Percentiles rank a stretch among this genome's conserved stretches.
phyloP scores from a whole-genome alignment of 2,797 vertebrate genomes.

The Atherinosoma microstoma region DNA sequence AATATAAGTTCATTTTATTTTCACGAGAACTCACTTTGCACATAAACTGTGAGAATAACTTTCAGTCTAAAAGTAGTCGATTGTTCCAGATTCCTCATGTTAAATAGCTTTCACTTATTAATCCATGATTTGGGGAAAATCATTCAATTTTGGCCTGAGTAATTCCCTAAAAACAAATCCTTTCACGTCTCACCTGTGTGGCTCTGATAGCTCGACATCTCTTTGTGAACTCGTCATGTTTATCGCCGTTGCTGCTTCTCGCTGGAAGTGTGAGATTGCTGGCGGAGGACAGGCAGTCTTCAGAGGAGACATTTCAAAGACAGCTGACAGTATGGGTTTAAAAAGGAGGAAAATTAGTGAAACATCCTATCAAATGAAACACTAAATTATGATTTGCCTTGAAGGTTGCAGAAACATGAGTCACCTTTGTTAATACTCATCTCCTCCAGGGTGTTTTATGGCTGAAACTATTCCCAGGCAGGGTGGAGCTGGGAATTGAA shows the following conservation, averaged over 20 bases:
- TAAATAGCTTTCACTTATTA: background rate
- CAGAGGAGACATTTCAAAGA: slow-evolving; percentile 58
- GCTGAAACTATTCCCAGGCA: slow-evolving; percentile 54
- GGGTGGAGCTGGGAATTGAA: slow-evolving; percentile 27
- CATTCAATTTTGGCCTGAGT: too few species aligned
- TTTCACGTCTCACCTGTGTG: background rate
- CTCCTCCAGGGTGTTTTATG: slow-evolving; percentile 63
- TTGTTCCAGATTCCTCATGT: background rate
- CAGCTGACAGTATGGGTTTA: slow-evolving; percentile 36
- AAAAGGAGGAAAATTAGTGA: slow-evolving; percentile 55
- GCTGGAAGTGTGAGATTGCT: slow-evolving; percentile 24
- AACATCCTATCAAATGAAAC: slow-evolving; percentile 61
- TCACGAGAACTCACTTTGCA: background rate
- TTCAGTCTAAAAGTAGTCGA: background rate
- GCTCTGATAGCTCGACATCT: slow-evolving; percentile 21
- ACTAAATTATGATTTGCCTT: slow-evolving; percentile 52
- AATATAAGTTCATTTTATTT: too few species aligned
- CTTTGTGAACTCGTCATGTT: slow-evolving; percentile 25
- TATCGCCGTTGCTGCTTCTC: slow-evolving; percentile 7
- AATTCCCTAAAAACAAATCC: background rate
- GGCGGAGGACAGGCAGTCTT: slow-evolving; percentile 34
- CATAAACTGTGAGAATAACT: background rate
- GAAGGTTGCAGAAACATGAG: slow-evolving; percentile 63
- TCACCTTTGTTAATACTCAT: slow-evolving; percentile 67
- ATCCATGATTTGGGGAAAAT: background rate